Evolutionary conservation across 1,140 invertebrate genomes (phyloP).

Genomic region (Zaprionus inermis): DNA sequence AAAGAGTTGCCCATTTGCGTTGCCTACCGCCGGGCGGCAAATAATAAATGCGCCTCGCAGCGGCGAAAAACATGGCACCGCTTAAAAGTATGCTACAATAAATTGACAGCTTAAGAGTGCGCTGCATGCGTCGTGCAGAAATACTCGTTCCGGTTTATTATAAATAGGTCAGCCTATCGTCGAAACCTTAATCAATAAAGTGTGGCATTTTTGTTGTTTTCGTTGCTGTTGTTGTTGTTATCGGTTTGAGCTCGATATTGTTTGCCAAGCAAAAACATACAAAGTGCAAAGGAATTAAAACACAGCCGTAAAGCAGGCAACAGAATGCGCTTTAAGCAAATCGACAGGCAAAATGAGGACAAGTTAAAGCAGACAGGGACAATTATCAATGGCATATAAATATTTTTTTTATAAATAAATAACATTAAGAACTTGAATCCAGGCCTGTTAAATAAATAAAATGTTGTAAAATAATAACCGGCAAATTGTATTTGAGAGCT

Average conservation of each 20-base stretch:
- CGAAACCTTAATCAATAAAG: constrained; percentile 7
- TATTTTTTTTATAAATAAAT: too few relatives aligned
- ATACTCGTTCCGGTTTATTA: constrained; percentile 11
- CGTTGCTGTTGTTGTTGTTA: neutral
- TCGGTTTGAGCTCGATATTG: neutral
- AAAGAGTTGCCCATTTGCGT: constrained; percentile 48
- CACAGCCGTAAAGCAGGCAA: constrained; percentile 44
- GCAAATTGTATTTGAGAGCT: neutral
- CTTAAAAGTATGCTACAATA: constrained; percentile 66
- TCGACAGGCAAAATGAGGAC: neutral
- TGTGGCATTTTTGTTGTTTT: neutral
- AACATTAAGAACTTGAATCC: too few relatives aligned
- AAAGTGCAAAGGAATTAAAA: neutral
- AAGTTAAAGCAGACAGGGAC: too few relatives aligned
- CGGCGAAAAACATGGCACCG: neutral
- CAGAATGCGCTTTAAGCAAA: neutral
- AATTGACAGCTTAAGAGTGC: constrained; percentile 51
- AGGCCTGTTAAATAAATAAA: too few relatives aligned
- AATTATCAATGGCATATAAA: too few relatives aligned
- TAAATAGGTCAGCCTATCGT: constrained; percentile 28
- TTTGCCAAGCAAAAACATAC: constrained; percentile 5
- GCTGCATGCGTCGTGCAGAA: constrained; percentile 6
- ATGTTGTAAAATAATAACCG: too few relatives aligned
- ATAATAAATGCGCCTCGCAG: too few relatives aligned
- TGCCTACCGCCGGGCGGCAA: constrained; percentile 1